A percentile compares a stretch with the other conserved stretches of the same genome.
phyloP scores from a whole-genome alignment of 2,888 invertebrate species.

The Callyntrura guangdongensis region DNA sequence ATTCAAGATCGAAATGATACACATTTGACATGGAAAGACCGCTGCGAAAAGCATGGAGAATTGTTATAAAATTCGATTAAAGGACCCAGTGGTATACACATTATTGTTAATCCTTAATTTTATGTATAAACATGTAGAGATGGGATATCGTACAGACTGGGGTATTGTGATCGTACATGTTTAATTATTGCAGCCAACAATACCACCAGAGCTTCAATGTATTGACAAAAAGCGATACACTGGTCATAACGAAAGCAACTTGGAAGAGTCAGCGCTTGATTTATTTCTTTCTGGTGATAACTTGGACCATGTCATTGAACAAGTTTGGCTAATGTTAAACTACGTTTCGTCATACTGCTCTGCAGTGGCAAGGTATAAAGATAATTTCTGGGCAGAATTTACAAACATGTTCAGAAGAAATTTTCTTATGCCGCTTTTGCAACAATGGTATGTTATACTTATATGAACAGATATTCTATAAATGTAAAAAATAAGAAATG shows the following conservation, averaged over 20 bases:
- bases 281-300: slow-evolving; percentile 45
- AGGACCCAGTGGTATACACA: not conserved
- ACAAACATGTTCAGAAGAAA: slow-evolving; percentile 39
- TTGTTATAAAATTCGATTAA: not conserved
- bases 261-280: slow-evolving; percentile 24
- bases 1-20: slow-evolving; percentile 51
- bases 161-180: too few species aligned
- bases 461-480: too few species aligned
- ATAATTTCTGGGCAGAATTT: slow-evolving; percentile 67
- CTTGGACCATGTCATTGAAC: slow-evolving; percentile 65
- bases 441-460: slow-evolving; percentile 71
- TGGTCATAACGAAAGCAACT: not conserved
- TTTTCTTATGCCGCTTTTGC: slow-evolving; percentile 49
- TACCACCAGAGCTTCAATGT: slow-evolving; percentile 9
- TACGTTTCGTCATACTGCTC: slow-evolving; percentile 63
- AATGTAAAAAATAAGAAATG: too few species aligned
- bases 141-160: not conserved
- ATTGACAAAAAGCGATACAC: not conserved
- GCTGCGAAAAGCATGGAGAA: not conserved
- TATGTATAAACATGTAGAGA: not conserved
- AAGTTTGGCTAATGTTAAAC: slow-evolving; percentile 72
- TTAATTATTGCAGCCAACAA: not conserved
- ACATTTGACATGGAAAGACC: not conserved
- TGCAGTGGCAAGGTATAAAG: not conserved
- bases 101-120: too few species aligned